Evolutionary conservation across 2,888 invertebrate species (phyloP).

Genomic region (Bellardia bayeri): DNA sequence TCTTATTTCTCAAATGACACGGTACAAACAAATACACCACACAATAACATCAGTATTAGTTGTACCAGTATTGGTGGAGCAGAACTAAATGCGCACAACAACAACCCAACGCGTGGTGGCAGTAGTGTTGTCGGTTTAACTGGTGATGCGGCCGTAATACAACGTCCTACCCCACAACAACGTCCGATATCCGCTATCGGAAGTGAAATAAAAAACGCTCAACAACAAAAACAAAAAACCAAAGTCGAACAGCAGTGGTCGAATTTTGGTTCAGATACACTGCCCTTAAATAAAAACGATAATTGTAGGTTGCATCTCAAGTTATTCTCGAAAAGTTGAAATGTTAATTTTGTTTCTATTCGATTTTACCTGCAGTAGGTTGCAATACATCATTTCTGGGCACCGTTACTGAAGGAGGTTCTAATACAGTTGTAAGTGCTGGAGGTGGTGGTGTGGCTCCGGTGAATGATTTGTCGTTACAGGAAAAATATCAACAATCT

Average conservation of each 20-base stretch:
- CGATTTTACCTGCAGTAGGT: conserved; percentile 53
- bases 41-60: conserved; percentile 82
- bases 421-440: conserved; percentile 41
- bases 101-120: conserved; percentile 30
- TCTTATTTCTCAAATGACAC: conserved; percentile 79
- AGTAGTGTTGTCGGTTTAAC: conserved; percentile 76
- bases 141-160: conserved; percentile 81
- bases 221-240: conserved; percentile 81
- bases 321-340: not conserved
- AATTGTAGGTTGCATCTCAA: conserved; percentile 60
- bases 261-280: conserved; percentile 60
- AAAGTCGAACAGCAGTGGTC: conserved; percentile 78
- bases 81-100: conserved; percentile 63
- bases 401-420: conserved; percentile 54
- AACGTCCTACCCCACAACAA: conserved; percentile 78
- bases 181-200: conserved; percentile 83
- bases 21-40: conserved; percentile 76
- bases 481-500: conserved; percentile 82
- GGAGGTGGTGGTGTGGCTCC: conserved; percentile 23
- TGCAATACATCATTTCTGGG: conserved; percentile 66
- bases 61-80: conserved; percentile 78
- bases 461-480: conserved; percentile 75
- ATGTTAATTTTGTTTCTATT: conserved; percentile 13
- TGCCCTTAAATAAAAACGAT: conserved; percentile 63
- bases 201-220: conserved; percentile 82